Evolutionary conservation across 1,140 invertebrate species (phyloP).

Genomic region (Scaptomyza graminum): DNA sequence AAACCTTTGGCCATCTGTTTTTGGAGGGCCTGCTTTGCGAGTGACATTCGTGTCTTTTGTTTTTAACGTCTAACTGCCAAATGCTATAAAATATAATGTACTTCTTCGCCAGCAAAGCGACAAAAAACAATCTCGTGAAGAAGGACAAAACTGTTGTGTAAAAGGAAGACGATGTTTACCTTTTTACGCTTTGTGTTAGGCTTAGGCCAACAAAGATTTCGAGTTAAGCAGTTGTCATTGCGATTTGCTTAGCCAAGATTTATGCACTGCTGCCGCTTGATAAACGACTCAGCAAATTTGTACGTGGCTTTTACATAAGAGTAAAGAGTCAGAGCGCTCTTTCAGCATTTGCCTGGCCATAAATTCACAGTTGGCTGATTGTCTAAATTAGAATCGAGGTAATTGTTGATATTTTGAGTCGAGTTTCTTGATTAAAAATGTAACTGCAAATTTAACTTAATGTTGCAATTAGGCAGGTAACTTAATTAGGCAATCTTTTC

Average conservation of each 20-base stretch:
- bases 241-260: constrained; percentile 72
- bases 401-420: constrained; percentile 36
- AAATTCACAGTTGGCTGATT: constrained; percentile 70
- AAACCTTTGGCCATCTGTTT: constrained; percentile 52
- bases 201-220: neutral
- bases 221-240: constrained; percentile 60
- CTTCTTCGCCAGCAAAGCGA: constrained; percentile 38
- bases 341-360: constrained; percentile 45
- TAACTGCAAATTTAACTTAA: constrained; percentile 2
- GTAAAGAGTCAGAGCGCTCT: constrained; percentile 26
- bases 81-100: constrained; percentile 79
- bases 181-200: constrained; percentile 19
- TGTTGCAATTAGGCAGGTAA: constrained; percentile 14
- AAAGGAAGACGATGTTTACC: constrained; percentile 29
- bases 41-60: constrained; percentile 65
- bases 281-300: constrained; percentile 68
- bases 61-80: constrained; percentile 71
- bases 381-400: constrained; percentile 36
- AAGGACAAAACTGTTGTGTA: constrained; percentile 36
- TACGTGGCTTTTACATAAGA: constrained; percentile 54
- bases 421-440: constrained; percentile 13
- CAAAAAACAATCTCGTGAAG: constrained; percentile 57
- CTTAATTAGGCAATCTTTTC: constrained; percentile 3
- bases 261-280: constrained; percentile 65
- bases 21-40: neutral